phyloP scores from a whole-genome alignment of 2,113 vertebrate genomes.

The Prionailurus bengalensis region DNA sequence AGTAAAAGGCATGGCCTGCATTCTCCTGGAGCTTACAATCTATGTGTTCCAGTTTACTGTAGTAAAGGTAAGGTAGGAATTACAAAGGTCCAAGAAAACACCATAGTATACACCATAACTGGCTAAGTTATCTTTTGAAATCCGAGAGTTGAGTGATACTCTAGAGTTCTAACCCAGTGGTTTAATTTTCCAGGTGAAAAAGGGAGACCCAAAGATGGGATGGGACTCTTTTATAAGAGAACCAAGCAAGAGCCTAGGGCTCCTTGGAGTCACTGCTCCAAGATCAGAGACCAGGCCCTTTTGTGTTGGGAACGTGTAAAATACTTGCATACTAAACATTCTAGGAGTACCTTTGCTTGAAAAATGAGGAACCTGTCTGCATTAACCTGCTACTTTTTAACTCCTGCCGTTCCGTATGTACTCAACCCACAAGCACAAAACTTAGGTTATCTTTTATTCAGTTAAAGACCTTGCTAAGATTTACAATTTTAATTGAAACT shows the following conservation, averaged over 20 bases:
- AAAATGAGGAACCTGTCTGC: not conserved
- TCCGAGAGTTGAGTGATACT: not conserved
- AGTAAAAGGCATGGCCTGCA: not conserved
- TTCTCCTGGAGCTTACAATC: not conserved
- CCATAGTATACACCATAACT: not conserved
- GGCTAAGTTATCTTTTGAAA: not conserved
- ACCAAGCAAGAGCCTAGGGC: not conserved
- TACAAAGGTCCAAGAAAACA: not conserved
- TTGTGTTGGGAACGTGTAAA: not conserved
- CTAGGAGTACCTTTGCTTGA: not conserved
- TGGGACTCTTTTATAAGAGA: not conserved
- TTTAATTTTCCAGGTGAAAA: conserved; percentile 44
- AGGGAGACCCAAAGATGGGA: not conserved
- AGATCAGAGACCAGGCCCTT: not conserved
- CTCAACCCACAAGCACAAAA: not conserved
- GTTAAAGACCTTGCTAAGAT: conserved; percentile 25
- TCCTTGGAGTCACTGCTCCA: not conserved
- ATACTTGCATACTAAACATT: not conserved
- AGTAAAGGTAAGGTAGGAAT: not conserved
- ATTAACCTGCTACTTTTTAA: not conserved
- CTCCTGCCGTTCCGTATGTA: not conserved
- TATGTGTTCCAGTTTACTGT: not conserved
- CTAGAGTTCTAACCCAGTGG: not conserved
- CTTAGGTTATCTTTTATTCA: conserved; percentile 41
- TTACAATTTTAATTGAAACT: conserved; percentile 61